phyloP scores from a whole-genome alignment of 2,888 invertebrate genomes.

The Sinohyriopsis cumingii region DNA sequence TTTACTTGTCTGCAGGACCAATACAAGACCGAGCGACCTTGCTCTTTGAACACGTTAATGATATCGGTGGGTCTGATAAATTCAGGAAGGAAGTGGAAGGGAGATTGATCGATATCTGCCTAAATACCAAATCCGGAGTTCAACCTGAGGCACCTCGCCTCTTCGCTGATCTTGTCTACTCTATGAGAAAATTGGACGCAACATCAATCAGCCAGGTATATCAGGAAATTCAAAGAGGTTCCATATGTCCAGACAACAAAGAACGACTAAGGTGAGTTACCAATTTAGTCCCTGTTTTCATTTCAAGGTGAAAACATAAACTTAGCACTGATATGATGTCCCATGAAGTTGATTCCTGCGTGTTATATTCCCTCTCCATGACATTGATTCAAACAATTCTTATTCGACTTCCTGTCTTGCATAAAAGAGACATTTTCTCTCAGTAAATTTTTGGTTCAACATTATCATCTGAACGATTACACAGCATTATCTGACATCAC shows the following conservation, averaged over 20 bases:
- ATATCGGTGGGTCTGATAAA: conserved; percentile 7
- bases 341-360: neutral
- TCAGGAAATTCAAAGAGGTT: conserved; percentile 37
- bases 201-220: conserved; percentile 61
- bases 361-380: neutral
- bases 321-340: neutral
- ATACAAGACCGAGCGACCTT: conserved; percentile 74
- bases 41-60: conserved; percentile 47
- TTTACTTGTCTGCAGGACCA: conserved; percentile 21
- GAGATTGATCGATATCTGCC: conserved; percentile 56
- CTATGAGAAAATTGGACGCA: conserved; percentile 68
- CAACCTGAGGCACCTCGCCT: conserved; percentile 71
- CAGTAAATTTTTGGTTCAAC: no score
- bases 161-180: conserved; percentile 72
- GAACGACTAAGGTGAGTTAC: conserved; percentile 48
- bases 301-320: neutral
- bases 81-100: conserved; percentile 30
- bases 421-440: no score
- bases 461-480: no score
- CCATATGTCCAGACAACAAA: conserved; percentile 51
- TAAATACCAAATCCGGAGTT: conserved; percentile 64
- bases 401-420: neutral
- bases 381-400: neutral
- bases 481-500: no score
- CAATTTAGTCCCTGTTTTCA: neutral